phyloP scores from a whole-genome alignment of 2,888 invertebrate species.

The Anthophora plumipes region DNA sequence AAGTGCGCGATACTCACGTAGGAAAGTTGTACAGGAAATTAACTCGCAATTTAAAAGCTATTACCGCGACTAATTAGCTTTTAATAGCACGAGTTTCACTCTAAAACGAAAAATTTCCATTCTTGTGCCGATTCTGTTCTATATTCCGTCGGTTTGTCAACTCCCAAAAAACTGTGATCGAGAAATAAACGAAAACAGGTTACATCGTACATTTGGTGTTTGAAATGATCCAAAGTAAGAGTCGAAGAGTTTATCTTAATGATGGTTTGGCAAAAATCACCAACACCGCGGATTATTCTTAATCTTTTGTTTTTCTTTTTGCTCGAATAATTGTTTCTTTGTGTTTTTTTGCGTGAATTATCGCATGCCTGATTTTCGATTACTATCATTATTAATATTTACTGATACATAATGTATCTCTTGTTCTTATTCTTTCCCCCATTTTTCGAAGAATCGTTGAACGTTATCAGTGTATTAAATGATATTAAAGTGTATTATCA shows the following conservation, averaged over 20 bases:
- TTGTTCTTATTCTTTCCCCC: neutral
- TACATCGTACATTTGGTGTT: neutral
- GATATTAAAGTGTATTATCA: neutral
- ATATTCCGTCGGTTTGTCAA: neutral
- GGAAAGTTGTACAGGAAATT: constrained; percentile 19
- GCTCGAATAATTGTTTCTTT: neutral
- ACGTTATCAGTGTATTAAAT: neutral
- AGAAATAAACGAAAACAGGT: neutral
- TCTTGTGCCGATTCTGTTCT: neutral
- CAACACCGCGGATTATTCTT: too few species aligned
- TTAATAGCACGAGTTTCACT: constrained; percentile 21
- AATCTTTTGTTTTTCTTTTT: neutral
- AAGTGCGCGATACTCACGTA: neutral
- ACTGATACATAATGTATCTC: neutral
- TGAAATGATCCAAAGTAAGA: neutral
- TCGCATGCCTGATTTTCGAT: neutral
- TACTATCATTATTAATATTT: neutral
- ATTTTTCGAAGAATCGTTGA: neutral
- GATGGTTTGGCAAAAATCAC: neutral
- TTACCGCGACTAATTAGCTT: constrained; percentile 32
- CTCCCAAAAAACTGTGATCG: neutral
- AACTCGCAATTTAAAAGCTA: constrained; percentile 40
- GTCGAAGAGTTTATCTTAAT: neutral
- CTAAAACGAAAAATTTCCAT: neutral
- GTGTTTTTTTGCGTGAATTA: neutral